phyloP scores from a whole-genome alignment of 2,797 vertebrate species.

The Dryobates pubescens region DNA sequence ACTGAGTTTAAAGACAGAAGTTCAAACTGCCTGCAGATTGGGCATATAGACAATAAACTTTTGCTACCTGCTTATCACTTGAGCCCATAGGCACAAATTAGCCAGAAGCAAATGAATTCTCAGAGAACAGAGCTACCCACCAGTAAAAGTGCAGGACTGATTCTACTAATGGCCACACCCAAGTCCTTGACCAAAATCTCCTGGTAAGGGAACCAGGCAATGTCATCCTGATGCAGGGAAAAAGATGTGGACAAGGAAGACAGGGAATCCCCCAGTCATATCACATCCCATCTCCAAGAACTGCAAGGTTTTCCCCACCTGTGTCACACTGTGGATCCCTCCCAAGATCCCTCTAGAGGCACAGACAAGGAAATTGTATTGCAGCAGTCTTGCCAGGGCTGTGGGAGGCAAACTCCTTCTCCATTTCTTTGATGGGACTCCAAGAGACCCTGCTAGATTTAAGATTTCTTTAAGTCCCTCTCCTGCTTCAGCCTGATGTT shows the following conservation, averaged over 20 bases:
- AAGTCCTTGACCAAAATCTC: background rate
- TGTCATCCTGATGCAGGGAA: background rate
- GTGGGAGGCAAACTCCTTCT: background rate
- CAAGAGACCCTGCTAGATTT: background rate
- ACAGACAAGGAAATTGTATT: background rate
- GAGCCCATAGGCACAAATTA: background rate
- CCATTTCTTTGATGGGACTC: background rate
- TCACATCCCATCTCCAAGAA: background rate
- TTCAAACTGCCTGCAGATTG: background rate
- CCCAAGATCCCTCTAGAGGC: fast-evolving
- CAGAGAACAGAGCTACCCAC: background rate
- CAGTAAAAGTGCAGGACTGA: background rate
- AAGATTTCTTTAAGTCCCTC: background rate
- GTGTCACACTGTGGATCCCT: background rate
- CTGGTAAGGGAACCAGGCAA: background rate
- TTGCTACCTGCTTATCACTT: background rate
- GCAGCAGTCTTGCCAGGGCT: background rate
- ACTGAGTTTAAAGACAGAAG: background rate
- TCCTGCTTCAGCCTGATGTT: background rate
- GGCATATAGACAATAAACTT: background rate
- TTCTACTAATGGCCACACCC: background rate
- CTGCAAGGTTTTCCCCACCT: background rate
- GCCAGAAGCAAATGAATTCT: background rate
- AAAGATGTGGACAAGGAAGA: background rate
- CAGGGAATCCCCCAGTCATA: background rate